A percentile compares a stretch with the other conserved stretches of the same genome.
These are phyloP conservation scores for Diploscapter pachys DNA, from an alignment of 1,140 invertebrate genomes.

Conservation along the genomic window DNA sequence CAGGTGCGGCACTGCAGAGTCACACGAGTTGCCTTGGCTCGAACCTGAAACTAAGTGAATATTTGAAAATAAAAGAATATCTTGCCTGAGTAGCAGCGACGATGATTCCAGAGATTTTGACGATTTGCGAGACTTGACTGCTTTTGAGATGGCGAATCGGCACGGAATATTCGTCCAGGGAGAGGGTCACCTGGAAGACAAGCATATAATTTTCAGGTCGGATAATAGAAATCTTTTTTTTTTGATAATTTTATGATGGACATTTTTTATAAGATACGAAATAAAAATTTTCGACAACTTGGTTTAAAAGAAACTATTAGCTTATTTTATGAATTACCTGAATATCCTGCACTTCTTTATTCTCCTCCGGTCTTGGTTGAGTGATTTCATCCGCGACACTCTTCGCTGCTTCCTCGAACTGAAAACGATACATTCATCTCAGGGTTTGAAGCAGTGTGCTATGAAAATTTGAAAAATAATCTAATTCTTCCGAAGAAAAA, in stretches of 20 bases:
- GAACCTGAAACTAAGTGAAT: conserved; percentile 64
- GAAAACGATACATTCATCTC: conserved; percentile 9
- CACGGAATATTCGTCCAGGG: conserved; percentile 77
- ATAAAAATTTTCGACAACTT: neutral
- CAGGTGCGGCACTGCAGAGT: conserved; percentile 89
- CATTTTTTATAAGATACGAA: no score
- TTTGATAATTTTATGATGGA: no score
- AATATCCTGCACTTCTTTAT: conserved; percentile 86
- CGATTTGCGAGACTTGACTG: conserved; percentile 81
- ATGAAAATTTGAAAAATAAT: neutral
- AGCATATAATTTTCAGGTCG: no score
- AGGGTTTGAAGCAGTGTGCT: neutral
- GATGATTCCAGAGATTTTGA: conserved; percentile 93
- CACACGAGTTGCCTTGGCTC: conserved; percentile 89
- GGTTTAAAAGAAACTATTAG: neutral
- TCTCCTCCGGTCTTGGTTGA: conserved; percentile 78
- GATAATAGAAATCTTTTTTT: no score
- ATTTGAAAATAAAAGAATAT: neutral
- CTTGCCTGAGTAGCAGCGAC: conserved; percentile 78
- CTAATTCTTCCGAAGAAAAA: neutral
- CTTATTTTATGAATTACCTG: conserved; percentile 64
- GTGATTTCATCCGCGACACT: conserved; percentile 97
- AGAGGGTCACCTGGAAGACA: conserved; percentile 75
- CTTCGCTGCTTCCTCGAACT: conserved; percentile 92
- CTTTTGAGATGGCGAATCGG: conserved; percentile 75